Evolutionary conservation across 2,113 vertebrate genomes (phyloP).

Genomic region (Phyllostomus discolor): DNA sequence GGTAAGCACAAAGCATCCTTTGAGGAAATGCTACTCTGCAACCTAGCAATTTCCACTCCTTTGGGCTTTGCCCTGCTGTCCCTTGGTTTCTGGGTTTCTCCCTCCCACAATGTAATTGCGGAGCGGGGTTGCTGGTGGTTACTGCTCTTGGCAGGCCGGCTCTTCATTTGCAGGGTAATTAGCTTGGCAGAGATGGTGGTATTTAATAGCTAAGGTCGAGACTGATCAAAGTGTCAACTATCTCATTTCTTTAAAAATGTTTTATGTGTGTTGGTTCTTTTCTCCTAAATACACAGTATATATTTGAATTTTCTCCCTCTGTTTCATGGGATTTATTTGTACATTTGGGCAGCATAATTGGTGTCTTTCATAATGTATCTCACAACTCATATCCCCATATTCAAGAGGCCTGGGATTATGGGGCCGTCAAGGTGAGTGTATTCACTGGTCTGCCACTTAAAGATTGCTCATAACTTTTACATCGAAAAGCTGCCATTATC

Average conservation of each 20-base stretch:
- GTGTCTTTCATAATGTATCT: background rate
- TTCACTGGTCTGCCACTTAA: background rate
- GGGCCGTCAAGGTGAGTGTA: background rate
- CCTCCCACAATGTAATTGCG: background rate
- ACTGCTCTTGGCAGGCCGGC: background rate
- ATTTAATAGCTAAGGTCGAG: conserved; percentile 16
- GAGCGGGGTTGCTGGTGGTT: background rate
- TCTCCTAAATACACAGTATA: background rate
- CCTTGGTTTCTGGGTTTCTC: background rate
- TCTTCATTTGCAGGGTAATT: conserved; percentile 37
- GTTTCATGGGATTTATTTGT: background rate
- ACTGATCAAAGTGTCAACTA: conserved; percentile 29
- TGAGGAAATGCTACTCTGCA: background rate
- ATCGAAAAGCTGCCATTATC: background rate
- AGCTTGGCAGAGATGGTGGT: conserved; percentile 1
- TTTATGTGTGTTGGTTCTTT: conserved; percentile 4
- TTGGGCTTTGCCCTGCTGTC: background rate
- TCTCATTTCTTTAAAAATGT: conserved; percentile 43
- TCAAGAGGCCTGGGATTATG: background rate
- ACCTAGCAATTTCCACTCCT: background rate
- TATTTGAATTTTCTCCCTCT: conserved; percentile 12
- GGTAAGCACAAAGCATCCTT: background rate
- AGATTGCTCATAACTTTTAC: background rate
- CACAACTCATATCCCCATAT: background rate
- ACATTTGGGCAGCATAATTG: background rate